Evolutionary conservation across 1,140 invertebrate species (phyloP).

Genomic region (Hylaeus volcanicus): DNA sequence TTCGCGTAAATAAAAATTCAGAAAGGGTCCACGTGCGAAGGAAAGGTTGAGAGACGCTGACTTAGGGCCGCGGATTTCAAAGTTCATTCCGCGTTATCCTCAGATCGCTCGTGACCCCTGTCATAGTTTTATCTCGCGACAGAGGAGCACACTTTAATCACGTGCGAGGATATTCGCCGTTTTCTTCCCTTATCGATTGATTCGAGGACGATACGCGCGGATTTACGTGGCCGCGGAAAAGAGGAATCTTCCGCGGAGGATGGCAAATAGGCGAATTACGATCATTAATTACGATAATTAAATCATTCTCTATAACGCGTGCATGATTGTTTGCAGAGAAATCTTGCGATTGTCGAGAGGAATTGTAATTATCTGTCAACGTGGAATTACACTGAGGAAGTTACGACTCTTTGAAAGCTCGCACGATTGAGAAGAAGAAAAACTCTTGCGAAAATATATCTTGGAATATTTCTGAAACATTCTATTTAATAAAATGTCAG

Average conservation of each 20-base stretch:
- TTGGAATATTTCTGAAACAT: too few species aligned
- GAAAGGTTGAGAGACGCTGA: too few species aligned
- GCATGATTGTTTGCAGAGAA: not conserved
- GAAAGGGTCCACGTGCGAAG: too few species aligned
- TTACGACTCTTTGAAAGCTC: not conserved
- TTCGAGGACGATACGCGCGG: not conserved
- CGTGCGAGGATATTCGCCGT: slow-evolving; percentile 28
- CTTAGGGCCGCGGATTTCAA: not conserved
- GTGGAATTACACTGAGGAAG: not conserved
- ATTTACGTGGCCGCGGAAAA: not conserved
- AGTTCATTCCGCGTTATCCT: slow-evolving; percentile 12
- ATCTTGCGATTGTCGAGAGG: not conserved
- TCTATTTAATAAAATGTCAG: too few species aligned
- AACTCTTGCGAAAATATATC: too few species aligned
- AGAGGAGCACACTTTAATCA: slow-evolving; percentile 28
- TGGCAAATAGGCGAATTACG: too few species aligned
- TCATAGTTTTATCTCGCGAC: slow-evolving; percentile 25
- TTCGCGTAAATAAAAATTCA: too few species aligned
- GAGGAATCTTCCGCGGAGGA: not conserved
- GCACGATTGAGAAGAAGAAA: not conserved
- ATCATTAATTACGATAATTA: too few species aligned
- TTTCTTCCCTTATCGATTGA: slow-evolving; percentile 3
- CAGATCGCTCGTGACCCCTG: slow-evolving; percentile 37
- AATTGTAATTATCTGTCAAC: not conserved
- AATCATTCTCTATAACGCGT: too few species aligned